phyloP scores from a whole-genome alignment of 1,140 invertebrate species.

The Lucilia sericata region DNA sequence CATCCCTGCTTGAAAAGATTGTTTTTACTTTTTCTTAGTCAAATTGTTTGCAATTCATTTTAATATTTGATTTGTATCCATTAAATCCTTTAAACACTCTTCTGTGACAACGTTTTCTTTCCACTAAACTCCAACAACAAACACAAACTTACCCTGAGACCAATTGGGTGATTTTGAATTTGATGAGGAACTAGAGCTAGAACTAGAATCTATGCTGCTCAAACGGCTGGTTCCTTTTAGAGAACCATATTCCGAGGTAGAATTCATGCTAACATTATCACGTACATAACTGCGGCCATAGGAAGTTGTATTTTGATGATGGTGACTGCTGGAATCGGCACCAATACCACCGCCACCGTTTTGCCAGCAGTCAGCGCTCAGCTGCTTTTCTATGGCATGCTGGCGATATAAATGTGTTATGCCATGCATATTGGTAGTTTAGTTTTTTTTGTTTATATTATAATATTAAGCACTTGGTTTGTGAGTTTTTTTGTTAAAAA shows the following conservation, averaged over 20 bases:
- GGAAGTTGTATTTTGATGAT: conserved; percentile 25
- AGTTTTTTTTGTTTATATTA: neutral
- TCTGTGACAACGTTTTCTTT: neutral
- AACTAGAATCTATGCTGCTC: conserved; percentile 58
- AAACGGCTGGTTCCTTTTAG: conserved; percentile 48
- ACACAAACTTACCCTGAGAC: conserved; percentile 51
- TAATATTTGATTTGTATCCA: too few relatives aligned
- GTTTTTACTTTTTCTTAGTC: too few relatives aligned
- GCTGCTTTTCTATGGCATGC: conserved; percentile 66
- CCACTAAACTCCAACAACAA: too few relatives aligned
- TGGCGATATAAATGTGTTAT: conserved; percentile 66
- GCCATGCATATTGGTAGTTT: conserved; percentile 59
- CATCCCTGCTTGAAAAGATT: too few relatives aligned
- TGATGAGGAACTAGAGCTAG: conserved; percentile 53
- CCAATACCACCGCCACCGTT: conserved; percentile 49
- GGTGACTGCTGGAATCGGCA: neutral
- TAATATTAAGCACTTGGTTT: neutral
- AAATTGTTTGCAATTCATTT: too few relatives aligned
- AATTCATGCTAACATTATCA: conserved; percentile 51
- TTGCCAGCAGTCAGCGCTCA: conserved; percentile 63
- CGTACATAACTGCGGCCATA: conserved; percentile 50
- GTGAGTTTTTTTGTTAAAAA: conserved; percentile 27
- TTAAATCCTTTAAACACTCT: neutral
- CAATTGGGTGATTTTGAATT: conserved; percentile 60
- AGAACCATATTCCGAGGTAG: neutral